Base-by-base conservation (phyloP, 1,140 invertebrate species). In the Ctenoplectra terminalis region DNA sequence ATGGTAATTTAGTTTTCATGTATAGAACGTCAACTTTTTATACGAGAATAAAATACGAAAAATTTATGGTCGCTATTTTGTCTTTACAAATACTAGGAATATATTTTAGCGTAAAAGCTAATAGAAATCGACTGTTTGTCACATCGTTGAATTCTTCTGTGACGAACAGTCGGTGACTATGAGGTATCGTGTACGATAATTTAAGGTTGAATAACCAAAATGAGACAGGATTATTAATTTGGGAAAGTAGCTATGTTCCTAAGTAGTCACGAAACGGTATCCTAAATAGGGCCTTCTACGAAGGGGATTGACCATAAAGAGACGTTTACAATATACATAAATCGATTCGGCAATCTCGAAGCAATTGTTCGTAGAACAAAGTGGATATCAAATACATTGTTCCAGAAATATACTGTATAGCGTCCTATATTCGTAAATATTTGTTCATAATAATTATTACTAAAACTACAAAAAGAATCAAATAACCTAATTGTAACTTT, bases 151-250 rank as follows among this genome's bases (percentile, higher is more conserved):
- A 43, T 64, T 26, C 37, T 1, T 20, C 8, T 26, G 4, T 26
- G 23, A 37, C 13, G n/a, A 54, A 40, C 20, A 9, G 34, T 13
- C 0, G 1, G n/a, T 1, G 37, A 43, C n/a, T 34, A 54, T 34
- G 23, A n/a, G 40, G 17, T 26, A 26, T 66, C 54, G 31, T 46
- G 29, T 52, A 31, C 31, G 74, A 43, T 72, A 64, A 82, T 17
- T 50, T 15, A 52, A 54, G 56, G 71, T 70, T 63, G 67, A 81
- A 72, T 54, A 48, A 46, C 60, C 72, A 29, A 34, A 83, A 70
- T 69, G 73, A 72, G 54, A 80, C 34, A 52, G 71, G 72, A 87
- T 86, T 76, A 86, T 60, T 86, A 81, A 87, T 87, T 81, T 70
- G 48, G 46, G 56, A 84, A 73, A 86, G 81, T 87, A 83, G 71